Percentiles rank a stretch among this genome's conserved stretches.
These are phyloP conservation scores for Limosa lapponica DNA, from an alignment of 2,797 vertebrate species.

Conservation along the genomic window DNA sequence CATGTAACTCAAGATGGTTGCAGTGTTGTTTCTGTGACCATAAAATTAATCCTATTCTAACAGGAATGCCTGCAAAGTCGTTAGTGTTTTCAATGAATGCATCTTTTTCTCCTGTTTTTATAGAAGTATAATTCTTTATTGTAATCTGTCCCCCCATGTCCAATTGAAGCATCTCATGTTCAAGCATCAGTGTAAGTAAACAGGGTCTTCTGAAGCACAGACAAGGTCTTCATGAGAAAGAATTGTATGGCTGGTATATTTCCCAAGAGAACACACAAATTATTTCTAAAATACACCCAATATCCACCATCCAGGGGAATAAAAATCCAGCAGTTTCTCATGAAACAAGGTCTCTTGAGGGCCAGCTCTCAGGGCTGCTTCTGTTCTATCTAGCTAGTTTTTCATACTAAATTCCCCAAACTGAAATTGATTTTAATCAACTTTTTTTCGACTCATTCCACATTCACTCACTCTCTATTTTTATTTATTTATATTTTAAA, in stretches of 20 bases:
- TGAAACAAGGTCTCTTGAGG: conserved; percentile 8
- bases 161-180: background rate
- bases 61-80: background rate
- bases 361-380: background rate
- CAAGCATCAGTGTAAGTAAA: conserved; percentile 8
- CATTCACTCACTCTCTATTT: background rate
- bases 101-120: background rate
- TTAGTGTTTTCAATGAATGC: background rate
- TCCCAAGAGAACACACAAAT: conserved; percentile 22
- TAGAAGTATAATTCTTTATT: background rate
- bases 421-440: conserved; percentile 56
- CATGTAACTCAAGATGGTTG: background rate
- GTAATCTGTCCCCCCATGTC: background rate
- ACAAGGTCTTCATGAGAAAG: background rate
- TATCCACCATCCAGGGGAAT: background rate
- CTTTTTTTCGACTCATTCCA: background rate
- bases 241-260: conserved; percentile 8
- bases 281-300: conserved; percentile 9
- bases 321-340: conserved; percentile 16
- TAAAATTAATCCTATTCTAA: background rate
- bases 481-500: conserved; percentile 65
- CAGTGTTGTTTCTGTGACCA: background rate
- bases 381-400: background rate
- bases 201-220: background rate
- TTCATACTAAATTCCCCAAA: conserved; percentile 21